Evolutionary conservation across 2,888 invertebrate species (phyloP).

Genomic region (Ephialtes manifestator): DNA sequence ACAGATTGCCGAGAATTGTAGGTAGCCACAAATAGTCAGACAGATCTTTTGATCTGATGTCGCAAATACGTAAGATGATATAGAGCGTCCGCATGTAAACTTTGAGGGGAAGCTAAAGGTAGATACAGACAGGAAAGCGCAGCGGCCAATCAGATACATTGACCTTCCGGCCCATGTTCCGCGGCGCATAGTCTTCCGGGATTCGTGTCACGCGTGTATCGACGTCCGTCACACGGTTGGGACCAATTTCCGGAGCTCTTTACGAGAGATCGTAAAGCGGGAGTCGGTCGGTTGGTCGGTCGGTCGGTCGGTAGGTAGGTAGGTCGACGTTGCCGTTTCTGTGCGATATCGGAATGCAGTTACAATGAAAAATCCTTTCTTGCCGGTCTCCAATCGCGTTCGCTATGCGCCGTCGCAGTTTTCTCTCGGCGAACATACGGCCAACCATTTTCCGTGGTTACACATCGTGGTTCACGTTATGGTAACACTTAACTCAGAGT

Average conservation of each 20-base stretch:
- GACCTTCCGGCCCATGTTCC: conserved; percentile 20
- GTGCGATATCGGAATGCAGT: conserved; percentile 31
- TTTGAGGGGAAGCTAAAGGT: background rate
- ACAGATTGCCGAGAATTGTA: background rate
- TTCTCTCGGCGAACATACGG: background rate
- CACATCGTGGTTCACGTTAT: conserved; percentile 50
- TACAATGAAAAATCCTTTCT: conserved; percentile 39
- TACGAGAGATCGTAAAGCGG: conserved; percentile 72
- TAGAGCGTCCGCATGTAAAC: background rate
- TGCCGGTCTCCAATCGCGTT: conserved; percentile 19
- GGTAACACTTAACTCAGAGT: conserved; percentile 64
- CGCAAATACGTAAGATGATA: background rate
- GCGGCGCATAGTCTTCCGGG: background rate
- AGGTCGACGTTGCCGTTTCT: conserved; percentile 31
- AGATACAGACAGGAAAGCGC: background rate
- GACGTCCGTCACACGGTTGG: conserved; percentile 62
- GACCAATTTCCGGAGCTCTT: conserved; percentile 73
- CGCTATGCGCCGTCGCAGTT: background rate
- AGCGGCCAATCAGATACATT: conserved; percentile 24
- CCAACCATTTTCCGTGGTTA: conserved; percentile 26
- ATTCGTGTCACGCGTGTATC: conserved; percentile 62
- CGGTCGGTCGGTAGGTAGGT: too few relatives aligned
- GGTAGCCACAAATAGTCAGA: background rate
- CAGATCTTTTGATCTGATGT: background rate
- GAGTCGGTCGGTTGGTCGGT: conserved; percentile 23